Base-by-base conservation (phyloP, 2,797 vertebrate species). In the Florisuga fusca region DNA sequence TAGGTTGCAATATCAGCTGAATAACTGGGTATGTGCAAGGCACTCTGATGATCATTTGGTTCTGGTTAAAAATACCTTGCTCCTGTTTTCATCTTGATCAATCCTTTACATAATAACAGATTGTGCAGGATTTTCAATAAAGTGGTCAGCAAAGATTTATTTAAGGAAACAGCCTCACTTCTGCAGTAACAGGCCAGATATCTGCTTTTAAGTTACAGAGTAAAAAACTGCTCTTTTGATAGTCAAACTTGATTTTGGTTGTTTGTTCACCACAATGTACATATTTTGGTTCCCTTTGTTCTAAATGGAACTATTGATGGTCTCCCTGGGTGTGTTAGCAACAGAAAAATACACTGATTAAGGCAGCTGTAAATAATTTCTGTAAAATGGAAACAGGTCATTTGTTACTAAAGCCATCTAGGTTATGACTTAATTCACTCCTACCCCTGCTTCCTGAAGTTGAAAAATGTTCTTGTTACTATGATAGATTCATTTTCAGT, bases 401-500 rank as follows among this genome's bases (percentile, higher is more conserved):
- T 85, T 82, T 83, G 10, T 93, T 84, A 80, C 14, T 50, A 84
- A 93, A 93, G 10, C 5, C 10, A 53, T 68, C 45, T 71, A 15
- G 12, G 6, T 81, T 73, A 86, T 86, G 29, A 74, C 54, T 91
- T 94, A 75, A 92, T 89, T 94, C n/a, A 73, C 27, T 95, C 41
- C 34, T 90, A 82, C 8, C 27, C 23, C 84, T 93, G 45, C 61
- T 58, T 58, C 50, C 48, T 64, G 62, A 92, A 36, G 81, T 72
- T 91, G 72, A 94, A 94, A 36, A 76, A 54, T 77, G 12, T 82
- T 19, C 46, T 82, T 82, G n/a, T 90, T 84, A 74, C 69, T 93
- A 87, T 53, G 54, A 93, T 41, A 41, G 38, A 41, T 41, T 41
- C 38, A 41, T 41, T 13, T 41, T 41, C 38, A 14, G 38, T 41